Conservation (phyloP, 2,113 vertebrate genomes). For the Scolopax mira region DNA sequence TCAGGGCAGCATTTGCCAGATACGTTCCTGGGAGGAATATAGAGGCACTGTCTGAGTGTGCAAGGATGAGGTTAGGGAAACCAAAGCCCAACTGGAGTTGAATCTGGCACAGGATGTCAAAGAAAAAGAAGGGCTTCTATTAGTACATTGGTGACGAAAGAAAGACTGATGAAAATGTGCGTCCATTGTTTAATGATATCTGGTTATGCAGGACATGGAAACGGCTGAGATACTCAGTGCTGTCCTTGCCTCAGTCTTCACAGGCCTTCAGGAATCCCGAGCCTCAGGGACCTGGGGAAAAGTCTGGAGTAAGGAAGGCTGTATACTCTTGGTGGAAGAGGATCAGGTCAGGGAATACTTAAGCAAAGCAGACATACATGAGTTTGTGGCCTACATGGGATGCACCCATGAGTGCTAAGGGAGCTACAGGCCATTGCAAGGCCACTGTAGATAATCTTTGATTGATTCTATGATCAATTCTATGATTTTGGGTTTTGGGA, state of each 20-base stretch:
- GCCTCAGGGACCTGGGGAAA: neutral
- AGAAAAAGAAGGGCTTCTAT: neutral
- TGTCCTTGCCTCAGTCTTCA: neutral
- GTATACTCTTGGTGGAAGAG: neutral
- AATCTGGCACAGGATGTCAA: neutral
- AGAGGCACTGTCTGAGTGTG: neutral
- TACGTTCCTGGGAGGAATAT: neutral
- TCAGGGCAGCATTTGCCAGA: neutral
- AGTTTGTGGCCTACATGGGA: neutral
- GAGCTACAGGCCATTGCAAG: neutral
- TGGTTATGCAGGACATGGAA: neutral
- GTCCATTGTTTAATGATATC: neutral
- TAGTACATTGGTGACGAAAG: neutral
- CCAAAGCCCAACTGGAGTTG: neutral
- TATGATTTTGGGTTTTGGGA: neutral
- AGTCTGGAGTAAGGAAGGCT: neutral
- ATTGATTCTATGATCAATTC: neutral
- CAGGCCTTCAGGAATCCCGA: neutral
- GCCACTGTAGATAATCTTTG: neutral
- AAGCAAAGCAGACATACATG: neutral
- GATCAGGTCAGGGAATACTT: neutral
- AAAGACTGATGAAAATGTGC: neutral
- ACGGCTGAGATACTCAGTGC: neutral
- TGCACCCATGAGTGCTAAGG: neutral
- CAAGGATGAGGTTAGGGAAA: neutral